Conservation (phyloP, 1,140 invertebrate genomes). For the Lepidurus packardi region DNA sequence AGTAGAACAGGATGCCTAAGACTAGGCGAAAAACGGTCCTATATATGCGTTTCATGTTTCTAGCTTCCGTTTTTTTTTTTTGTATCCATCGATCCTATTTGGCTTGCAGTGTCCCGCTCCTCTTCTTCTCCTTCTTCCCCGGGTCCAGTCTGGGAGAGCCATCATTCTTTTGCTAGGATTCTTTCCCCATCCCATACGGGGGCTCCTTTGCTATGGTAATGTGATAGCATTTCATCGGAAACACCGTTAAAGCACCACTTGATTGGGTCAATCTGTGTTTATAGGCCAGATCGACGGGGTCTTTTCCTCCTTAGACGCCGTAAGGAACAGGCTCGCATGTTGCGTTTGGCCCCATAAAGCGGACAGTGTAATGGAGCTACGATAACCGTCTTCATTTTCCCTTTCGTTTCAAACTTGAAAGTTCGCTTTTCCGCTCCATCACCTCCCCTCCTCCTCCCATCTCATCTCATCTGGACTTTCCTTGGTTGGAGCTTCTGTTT, state of each 20-base stretch:
- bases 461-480: not conserved
- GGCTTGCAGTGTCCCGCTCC: not conserved
- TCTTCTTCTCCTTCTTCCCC: not conserved
- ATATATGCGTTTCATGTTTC: conserved; percentile 19
- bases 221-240: conserved; percentile 19
- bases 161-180: conserved; percentile 1
- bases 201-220: not conserved
- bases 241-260: conserved; percentile 3
- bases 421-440: conserved; percentile 10
- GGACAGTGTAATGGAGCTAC: not conserved
- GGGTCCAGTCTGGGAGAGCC: not conserved
- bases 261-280: conserved; percentile 21
- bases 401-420: not conserved
- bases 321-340: conserved; percentile 2
- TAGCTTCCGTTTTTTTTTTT: not conserved
- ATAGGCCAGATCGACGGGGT: not conserved
- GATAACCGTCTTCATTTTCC: conserved; percentile 15
- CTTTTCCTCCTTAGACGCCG: not conserved
- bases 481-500: not conserved
- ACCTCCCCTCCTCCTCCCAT: not conserved
- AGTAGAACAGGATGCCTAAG: not conserved
- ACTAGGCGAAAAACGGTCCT: not conserved
- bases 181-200: not conserved
- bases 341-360: not conserved
- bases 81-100: conserved; percentile 15